These are phyloP conservation scores for Erythrocebus patas DNA, from an alignment of 2,113 vertebrate species.

Conservation along the genomic window DNA sequence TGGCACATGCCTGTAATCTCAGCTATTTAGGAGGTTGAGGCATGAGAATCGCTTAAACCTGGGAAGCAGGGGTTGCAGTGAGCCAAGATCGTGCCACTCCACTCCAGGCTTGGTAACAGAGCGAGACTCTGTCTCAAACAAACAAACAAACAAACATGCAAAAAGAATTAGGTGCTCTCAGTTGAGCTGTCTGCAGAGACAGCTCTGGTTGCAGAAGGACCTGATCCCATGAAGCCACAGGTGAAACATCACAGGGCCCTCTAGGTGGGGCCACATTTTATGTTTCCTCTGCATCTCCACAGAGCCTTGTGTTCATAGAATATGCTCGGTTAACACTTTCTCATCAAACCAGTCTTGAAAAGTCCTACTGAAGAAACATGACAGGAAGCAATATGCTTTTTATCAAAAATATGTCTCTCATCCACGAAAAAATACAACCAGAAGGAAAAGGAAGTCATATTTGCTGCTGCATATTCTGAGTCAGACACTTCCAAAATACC, in stretches of 20 bases:
- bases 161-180: not conserved
- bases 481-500: conserved; percentile 24
- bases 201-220: not conserved
- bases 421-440: conserved; percentile 48
- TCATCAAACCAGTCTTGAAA: not conserved
- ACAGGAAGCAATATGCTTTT: not conserved
- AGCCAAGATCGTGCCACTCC: too few species aligned
- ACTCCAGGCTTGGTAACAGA: too few species aligned
- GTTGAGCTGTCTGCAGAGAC: not conserved
- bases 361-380: not conserved
- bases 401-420: not conserved
- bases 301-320: not conserved
- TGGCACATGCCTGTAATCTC: too few species aligned
- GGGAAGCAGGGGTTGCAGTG: too few species aligned
- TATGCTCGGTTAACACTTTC: not conserved
- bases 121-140: too few species aligned
- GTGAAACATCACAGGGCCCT: not conserved
- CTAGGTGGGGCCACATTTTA: not conserved
- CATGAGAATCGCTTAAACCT: too few species aligned
- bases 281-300: not conserved
- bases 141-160: too few species aligned
- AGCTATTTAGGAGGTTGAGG: too few species aligned
- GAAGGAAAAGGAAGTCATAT: conserved; percentile 31
- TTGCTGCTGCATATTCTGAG: not conserved
- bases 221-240: not conserved